Base-by-base conservation (phyloP, 2,888 invertebrate species). In the Tiphia femorata region DNA sequence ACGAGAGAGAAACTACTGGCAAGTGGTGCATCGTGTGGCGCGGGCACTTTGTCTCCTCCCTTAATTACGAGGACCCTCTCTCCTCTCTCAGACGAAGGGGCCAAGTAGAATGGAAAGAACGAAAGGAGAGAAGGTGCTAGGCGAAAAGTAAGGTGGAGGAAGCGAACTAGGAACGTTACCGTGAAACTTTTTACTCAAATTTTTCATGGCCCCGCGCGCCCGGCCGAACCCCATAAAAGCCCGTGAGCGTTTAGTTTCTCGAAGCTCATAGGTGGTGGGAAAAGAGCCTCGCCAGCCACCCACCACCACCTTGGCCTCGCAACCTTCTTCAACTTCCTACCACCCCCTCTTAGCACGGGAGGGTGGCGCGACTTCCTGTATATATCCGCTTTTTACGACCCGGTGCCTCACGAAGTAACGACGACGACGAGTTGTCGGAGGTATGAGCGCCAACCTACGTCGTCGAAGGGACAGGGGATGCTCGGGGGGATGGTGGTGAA, bases 121-220 rank as follows among this genome's bases (percentile, higher is more conserved):
- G 19, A 33, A 19, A 23, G n/a, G 33, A 33, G 8, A 14, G 33
- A 5, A 33, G 14, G 7, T 2, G 6, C 14, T 6, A 7, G 17
- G 7, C n/a, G n/a, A n/a, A n/a, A n/a, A n/a, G n/a, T n/a, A 33
- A 21, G 4, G 21, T 12, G 51, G 40, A 20, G 49, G 48, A n/a
- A n/a, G n/a, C n/a, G n/a, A n/a, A n/a, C n/a, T n/a, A n/a, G n/a
- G 44, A 19, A 43, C 29, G 44, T 48, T 40, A 44, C 44, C 44
- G 29, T 33, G 21, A 62, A 68, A 68, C 51, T 67, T 60, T 65
- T 58, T 35, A 43, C 44, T 47, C 40, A 52, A 62, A 65, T 60
- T 65, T 67, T 67, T 64, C 58, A 58, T 64, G 41, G 49, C 49
- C 30, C 38, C 63, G n/a, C n/a, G n/a, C n/a, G 50, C 51, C 49